Conservation (phyloP, 2,113 vertebrate species). For the Tringa solitaria region DNA sequence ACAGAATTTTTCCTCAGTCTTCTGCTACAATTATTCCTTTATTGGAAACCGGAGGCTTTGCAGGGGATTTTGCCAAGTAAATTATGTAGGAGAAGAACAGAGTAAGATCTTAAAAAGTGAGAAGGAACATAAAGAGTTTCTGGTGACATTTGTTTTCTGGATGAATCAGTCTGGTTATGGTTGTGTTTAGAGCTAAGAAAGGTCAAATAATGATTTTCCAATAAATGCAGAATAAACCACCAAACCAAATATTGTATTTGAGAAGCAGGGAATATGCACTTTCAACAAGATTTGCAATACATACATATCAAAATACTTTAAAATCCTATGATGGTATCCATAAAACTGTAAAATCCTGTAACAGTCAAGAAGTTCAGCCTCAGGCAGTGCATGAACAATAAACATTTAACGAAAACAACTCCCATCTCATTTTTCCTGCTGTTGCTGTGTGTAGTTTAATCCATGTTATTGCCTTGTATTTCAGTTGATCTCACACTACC, state of each 20-base stretch:
- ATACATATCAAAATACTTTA: background rate
- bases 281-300: background rate
- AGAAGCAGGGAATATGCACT: background rate
- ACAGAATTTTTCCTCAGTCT: background rate
- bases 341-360: background rate
- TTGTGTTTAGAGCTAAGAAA: background rate
- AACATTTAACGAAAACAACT: background rate
- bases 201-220: background rate
- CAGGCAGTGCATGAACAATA: background rate
- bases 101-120: background rate
- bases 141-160: background rate
- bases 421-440: background rate
- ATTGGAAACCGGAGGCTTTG: background rate
- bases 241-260: background rate
- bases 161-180: background rate
- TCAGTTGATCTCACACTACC: background rate
- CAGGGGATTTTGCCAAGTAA: background rate
- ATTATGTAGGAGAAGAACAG: background rate
- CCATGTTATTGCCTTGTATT: slow-evolving; percentile 28
- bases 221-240: background rate
- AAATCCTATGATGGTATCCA: background rate
- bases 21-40: background rate
- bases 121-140: background rate
- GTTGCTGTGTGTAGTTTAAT: background rate
- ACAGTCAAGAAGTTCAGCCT: slow-evolving; percentile 24